phyloP scores from a whole-genome alignment of 2,797 vertebrate genomes.

The Molossus alvarezi region DNA sequence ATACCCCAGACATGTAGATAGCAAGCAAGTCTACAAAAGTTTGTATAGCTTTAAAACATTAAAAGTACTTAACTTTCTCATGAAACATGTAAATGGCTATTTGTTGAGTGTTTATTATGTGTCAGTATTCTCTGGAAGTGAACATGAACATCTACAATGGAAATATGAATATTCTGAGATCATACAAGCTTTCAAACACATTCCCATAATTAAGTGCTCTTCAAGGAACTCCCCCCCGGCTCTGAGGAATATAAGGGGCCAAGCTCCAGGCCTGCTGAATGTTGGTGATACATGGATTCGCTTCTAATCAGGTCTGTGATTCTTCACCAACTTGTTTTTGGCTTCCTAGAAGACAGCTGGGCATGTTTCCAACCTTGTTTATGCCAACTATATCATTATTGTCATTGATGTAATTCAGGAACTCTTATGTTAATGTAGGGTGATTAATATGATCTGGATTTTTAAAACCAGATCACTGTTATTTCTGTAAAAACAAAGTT shows the following conservation, averaged over 20 bases:
- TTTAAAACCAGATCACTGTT: background rate
- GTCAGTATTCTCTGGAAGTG: background rate
- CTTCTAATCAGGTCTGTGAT: background rate
- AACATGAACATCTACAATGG: background rate
- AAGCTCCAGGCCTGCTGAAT: background rate
- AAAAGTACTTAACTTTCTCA: slow-evolving; percentile 43
- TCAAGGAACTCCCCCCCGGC: background rate
- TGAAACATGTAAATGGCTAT: background rate
- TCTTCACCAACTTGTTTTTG: background rate
- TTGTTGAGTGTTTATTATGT: background rate
- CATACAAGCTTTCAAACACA: background rate
- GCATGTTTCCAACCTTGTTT: slow-evolving; percentile 1
- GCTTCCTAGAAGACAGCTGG: background rate
- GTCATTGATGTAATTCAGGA: slow-evolving; percentile 51
- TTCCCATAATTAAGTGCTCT: background rate
- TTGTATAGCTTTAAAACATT: background rate
- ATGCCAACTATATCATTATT: slow-evolving; percentile 48
- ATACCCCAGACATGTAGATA: background rate
- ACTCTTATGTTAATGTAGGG: background rate
- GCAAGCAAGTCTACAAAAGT: background rate
- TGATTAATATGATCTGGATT: background rate
- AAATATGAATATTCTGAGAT: background rate
- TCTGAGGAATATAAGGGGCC: background rate
- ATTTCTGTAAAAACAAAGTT: slow-evolving; percentile 60
- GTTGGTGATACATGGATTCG: background rate